phyloP scores from a whole-genome alignment of 2,113 vertebrate species.

The Aramus guarauna region DNA sequence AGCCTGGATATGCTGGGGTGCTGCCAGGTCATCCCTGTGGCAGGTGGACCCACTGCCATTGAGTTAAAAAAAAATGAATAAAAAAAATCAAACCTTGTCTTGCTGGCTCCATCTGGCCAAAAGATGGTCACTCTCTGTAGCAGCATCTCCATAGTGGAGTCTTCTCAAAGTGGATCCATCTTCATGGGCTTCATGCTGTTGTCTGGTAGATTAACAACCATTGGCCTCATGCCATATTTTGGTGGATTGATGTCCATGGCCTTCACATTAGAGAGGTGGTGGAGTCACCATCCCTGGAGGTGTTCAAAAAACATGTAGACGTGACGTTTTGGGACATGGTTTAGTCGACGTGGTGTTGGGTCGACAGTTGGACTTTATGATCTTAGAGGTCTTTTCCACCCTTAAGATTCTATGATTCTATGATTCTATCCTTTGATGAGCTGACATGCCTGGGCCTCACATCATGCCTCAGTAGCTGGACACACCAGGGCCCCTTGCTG shows the following conservation, averaged over 20 bases:
- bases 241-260: not conserved
- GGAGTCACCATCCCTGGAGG: too few species aligned
- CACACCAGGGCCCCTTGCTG: rapidly evolving
- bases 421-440: not conserved
- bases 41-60: not conserved
- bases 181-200: not conserved
- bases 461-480: not conserved
- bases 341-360: too few species aligned
- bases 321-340: too few species aligned
- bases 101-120: too few species aligned
- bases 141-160: not conserved
- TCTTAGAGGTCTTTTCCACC: too few species aligned
- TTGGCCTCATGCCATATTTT: not conserved
- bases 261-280: not conserved
- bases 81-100: too few species aligned
- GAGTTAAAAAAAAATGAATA: too few species aligned
- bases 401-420: too few species aligned
- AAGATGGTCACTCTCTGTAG: too few species aligned
- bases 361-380: too few species aligned
- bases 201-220: not conserved
- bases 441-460: not conserved
- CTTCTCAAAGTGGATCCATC: not conserved
- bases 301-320: too few species aligned
- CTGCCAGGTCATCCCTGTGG: not conserved
- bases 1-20: not conserved